Evolutionary conservation across 2,888 invertebrate genomes (phyloP), one percentile per base, ranked within the genome.

Genomic region (Ectobius pallidus): DNA sequence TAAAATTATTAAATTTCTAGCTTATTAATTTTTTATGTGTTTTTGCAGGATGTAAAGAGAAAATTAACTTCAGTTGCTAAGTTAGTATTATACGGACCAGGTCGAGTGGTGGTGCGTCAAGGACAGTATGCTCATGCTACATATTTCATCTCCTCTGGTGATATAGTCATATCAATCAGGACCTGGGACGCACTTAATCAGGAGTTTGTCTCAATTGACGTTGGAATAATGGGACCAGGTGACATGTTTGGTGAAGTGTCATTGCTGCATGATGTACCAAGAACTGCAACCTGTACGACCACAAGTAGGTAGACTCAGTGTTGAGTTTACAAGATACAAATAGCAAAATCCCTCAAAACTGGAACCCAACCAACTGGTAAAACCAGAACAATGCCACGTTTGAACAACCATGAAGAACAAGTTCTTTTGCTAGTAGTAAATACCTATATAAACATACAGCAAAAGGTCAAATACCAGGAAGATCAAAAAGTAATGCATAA

Each of bases 191-290:
- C 52, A 7, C 32, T 55, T 18, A 18, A 42, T 14, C 22, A 63
- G 27, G 44, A 52, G 16, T 85, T 85, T 0, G 79, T 79, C 20
- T 82, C 81, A 78, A 74, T 78, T 25, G 85, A 87, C 18, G 81
- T 88, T 9, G 87, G 87, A 4, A 79, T 79, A 0, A 84, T 90
- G 81, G 84, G 84, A 27, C 76, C 86, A 0, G 91, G 90, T 0
- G 88, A 87, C 70, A 87, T 88, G 85, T 90, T 91, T 77, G 91
- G 91, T 0, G 90, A 91, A 81, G 86, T 90, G 16, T 88, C 90
- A 0, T 80, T 91, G 46, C 79, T 91, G 69, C 89, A 90, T 77
- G 85, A 85, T 27, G 86, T 89, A 58, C 85, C 85, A 4, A 85
- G 91, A 78, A 87, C 87, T 7, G 88, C 89, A 20, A 90, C 90